Conservation (phyloP, 2,797 vertebrate species). For the Tapera naevia region DNA sequence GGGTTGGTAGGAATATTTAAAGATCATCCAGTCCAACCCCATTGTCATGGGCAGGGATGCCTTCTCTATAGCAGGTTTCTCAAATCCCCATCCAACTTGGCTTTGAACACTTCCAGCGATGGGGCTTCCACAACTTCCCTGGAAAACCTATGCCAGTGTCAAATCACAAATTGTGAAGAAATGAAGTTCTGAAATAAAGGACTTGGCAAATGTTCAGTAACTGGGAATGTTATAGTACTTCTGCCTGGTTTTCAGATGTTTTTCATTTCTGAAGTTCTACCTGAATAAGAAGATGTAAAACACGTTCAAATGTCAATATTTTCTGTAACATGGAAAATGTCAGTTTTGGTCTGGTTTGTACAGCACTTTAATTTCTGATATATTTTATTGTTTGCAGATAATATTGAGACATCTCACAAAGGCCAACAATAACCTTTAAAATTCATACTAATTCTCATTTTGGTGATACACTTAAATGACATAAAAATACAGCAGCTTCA, state of each 20-base stretch:
- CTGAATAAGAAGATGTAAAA: not conserved
- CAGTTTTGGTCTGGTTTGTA: not conserved
- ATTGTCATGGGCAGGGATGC: not conserved
- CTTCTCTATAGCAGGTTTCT: not conserved
- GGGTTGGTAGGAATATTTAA: no score
- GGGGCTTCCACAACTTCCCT: not conserved
- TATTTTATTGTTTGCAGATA: not conserved
- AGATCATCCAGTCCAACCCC: fast-evolving
- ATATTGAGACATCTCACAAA: not conserved
- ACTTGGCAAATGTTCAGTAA: not conserved
- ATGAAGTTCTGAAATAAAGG: not conserved
- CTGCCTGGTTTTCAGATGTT: not conserved
- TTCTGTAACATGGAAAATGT: not conserved
- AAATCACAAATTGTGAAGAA: not conserved
- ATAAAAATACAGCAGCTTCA: not conserved
- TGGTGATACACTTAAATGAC: not conserved
- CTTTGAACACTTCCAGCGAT: not conserved
- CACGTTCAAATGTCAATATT: not conserved
- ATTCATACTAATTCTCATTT: not conserved
- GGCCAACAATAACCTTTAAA: not conserved
- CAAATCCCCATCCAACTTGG: not conserved
- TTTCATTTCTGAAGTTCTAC: not conserved
- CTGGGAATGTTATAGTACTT: not conserved
- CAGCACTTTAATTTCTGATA: not conserved
- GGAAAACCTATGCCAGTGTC: not conserved